These are phyloP conservation scores for Antheraea yamamai DNA, from an alignment of 2,888 invertebrate species.

Conservation along the genomic window DNA sequence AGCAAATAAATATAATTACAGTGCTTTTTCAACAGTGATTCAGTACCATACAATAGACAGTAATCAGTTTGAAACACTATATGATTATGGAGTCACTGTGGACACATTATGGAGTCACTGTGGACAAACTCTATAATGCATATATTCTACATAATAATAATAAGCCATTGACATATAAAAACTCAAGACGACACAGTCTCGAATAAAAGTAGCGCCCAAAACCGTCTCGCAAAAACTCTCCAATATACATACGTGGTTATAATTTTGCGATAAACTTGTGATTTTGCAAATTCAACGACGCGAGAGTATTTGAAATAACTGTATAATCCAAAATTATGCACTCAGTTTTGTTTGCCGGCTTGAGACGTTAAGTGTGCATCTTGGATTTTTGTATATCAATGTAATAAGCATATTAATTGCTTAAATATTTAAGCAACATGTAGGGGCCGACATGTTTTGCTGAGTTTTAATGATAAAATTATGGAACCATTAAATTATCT, in stretches of 20 bases:
- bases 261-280: too few relatives aligned
- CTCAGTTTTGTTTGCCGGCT: too few relatives aligned
- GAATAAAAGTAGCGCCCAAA: too few relatives aligned
- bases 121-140: background rate
- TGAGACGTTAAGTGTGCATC: too few relatives aligned
- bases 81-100: background rate
- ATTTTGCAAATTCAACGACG: too few relatives aligned
- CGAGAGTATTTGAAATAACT: too few relatives aligned
- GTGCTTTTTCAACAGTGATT: background rate
- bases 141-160: background rate
- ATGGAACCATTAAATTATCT: background rate
- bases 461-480: background rate
- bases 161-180: too few relatives aligned
- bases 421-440: background rate
- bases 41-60: background rate
- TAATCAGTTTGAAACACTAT: background rate
- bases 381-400: too few relatives aligned
- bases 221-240: too few relatives aligned
- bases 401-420: background rate
- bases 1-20: background rate
- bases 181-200: too few relatives aligned
- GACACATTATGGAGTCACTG: background rate
- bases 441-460: background rate
- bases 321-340: too few relatives aligned
- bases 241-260: too few relatives aligned